Base-by-base conservation (phyloP, 2,888 invertebrate species). In the Dolichomitus sp. region DNA sequence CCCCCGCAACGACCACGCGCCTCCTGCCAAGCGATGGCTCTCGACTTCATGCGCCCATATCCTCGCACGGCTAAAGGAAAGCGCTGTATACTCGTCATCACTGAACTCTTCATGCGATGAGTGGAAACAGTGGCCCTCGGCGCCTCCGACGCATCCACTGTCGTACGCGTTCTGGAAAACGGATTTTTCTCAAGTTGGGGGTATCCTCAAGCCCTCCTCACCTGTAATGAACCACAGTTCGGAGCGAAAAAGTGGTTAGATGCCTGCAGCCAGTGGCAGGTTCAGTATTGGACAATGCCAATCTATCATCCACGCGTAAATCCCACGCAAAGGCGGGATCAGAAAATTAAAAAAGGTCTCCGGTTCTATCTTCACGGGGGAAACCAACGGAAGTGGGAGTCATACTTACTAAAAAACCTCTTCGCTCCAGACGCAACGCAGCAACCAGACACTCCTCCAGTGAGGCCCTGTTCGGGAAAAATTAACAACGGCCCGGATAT, bases 281-380 rank as follows among this genome's bases (percentile, higher is more conserved):
- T n/a, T 2, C 27, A 48, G 1, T 40, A 73, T 17, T 88, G 85
- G 83, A 86, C 85, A 7, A 81, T 82, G n/a, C 40, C 63, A 14
- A 12, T 45, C 4, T 45, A 63, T 6, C 63, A 63, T n/a, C 59
- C 59, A 4, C 42, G 63, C 2, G 63, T 42, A 0, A 65, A 65
- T 23, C 63, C 63, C 27, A 45, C 63, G 1, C 42, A 65, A 5
- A 9, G 63, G 11, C 40, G 63, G 5, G 42, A 65, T 23, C 63
- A 65, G 12, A 42, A 65, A 12, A 65, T 65, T 4, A 65, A 65
- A 23, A 65, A 65, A 40, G 30, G 45, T 1, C 48, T 48, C 1
- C 45, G 65, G 0, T 45, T 66, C 7, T 45, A 66, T 7, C 30
- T 66, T 0, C 65, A 48, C 3, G 30, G 27, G 17, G 48, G 19